Evolutionary conservation across 2,113 vertebrate genomes (phyloP), one percentile per base, ranked within the genome.

Genomic region (Podiceps cristatus): DNA sequence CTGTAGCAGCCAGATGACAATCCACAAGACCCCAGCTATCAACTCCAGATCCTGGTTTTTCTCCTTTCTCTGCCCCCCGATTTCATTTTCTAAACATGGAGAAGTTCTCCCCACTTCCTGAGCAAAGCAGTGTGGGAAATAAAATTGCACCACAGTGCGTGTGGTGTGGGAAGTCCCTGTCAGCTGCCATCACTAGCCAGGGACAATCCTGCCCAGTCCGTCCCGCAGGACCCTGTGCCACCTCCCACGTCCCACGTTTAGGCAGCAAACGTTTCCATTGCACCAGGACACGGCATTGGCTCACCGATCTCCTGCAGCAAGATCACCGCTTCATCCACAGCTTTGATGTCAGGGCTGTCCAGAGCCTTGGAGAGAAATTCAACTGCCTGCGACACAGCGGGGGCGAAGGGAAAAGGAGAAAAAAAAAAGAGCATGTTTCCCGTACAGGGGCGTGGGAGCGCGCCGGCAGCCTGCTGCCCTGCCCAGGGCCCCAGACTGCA

Each of bases 301-400:
- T 98, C 92, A 99, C 99, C 99, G 0, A 99, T 99, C 52, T 99
- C 99, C 97, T 99, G 99, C 42, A 99, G 98, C 77, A 98, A 97
- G 83, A 94, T 98, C 92, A 99, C 99, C 0, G 99, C 99, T 45
- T 99, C 99, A 18, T 97, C 98, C 80, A 99, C 99, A 2, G 99
- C 98, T 79, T 97, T 98, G 50, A 89, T 98, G 50, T 99, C 99
- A 4, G 99, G 99, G 95, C 99, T 99, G 93, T 99, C 99, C 97
- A 99, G 98, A 25, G 99, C 99, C 97, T 99, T 99, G 45, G 99
- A 99, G 53, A 99, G 98, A 97, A 99, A 99, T 42, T 99, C 99
- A 44, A 98, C 99, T 9, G 99, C 99, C 99, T 99, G 33, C 11
- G 86, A 52, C 13, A 60, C 55, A 45, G 37, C 18, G 20, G 8